Conservation (phyloP, 2,113 vertebrate genomes). For the Rhea pennata region DNA sequence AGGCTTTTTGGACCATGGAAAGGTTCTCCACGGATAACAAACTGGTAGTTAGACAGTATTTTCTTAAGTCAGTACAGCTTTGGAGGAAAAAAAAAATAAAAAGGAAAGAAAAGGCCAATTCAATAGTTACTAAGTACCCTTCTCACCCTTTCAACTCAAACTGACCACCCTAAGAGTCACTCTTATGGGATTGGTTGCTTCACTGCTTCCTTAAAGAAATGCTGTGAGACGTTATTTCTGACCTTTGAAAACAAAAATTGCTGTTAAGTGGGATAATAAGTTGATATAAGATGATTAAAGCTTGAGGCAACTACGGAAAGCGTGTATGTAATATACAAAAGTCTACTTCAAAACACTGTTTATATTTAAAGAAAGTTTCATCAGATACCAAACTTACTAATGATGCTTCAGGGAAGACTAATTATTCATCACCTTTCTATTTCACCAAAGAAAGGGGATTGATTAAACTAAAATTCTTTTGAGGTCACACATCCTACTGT, state of each 20-base stretch:
- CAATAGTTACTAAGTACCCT: background rate
- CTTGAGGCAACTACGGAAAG: background rate
- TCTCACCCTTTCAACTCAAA: background rate
- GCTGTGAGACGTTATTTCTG: slow-evolving; percentile 7
- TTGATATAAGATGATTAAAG: background rate
- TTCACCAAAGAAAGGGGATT: slow-evolving; percentile 38
- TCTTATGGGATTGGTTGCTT: background rate
- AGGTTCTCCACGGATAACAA: background rate
- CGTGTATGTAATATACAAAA: background rate
- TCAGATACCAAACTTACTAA: slow-evolving; percentile 37
- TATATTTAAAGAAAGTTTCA: slow-evolving; percentile 51
- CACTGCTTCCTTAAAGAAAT: background rate
- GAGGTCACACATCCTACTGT: background rate
- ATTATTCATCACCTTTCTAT: slow-evolving; percentile 46
- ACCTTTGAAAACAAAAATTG: slow-evolving; percentile 20
- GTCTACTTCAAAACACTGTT: slow-evolving; percentile 16
- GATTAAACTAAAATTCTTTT: slow-evolving; percentile 47
- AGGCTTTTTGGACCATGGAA: background rate
- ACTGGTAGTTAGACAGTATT: background rate
- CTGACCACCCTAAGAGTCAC: background rate
- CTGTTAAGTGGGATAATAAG: slow-evolving; percentile 3
- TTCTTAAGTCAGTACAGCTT: background rate
- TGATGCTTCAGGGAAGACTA: slow-evolving; percentile 48
- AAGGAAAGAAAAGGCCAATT: background rate
- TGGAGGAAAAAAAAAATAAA: too few species aligned